These are phyloP conservation scores for Thalpophila matura DNA, from an alignment of 2,888 invertebrate species.

Conservation along the genomic window DNA sequence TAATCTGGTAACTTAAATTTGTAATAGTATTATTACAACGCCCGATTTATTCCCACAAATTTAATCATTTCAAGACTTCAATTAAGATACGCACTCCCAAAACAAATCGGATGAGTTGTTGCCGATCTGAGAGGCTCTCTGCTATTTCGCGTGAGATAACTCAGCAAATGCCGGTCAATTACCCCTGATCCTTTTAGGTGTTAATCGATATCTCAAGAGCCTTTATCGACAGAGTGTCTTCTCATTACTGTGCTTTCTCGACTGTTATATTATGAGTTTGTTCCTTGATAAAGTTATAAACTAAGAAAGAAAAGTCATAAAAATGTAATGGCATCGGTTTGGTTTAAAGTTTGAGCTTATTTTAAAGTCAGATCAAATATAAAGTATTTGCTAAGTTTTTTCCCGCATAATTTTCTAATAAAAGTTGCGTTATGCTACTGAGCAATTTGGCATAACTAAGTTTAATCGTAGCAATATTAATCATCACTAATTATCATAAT, in stretches of 20 bases:
- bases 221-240: conserved; percentile 38
- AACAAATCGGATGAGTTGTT: conserved; percentile 35
- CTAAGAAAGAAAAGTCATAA: conserved; percentile 14
- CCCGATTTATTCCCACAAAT: background rate
- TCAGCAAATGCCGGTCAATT: conserved; percentile 50
- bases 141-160: conserved; percentile 44
- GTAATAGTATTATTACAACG: too few species aligned
- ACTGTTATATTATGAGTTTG: background rate
- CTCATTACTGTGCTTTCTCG: conserved; percentile 31
- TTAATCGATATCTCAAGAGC: conserved; percentile 52
- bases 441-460: background rate
- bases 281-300: conserved; percentile 3
- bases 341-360: conserved; percentile 6
- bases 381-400: background rate
- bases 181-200: conserved; percentile 57
- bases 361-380: background rate
- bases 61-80: conserved; percentile 3
- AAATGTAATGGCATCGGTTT: conserved; percentile 2
- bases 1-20: too few species aligned
- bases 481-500: too few species aligned
- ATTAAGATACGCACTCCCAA: conserved; percentile 7
- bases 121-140: conserved; percentile 37
- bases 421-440: conserved; percentile 1
- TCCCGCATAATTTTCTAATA: conserved; percentile 29
- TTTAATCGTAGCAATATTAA: background rate